A percentile compares a stretch with the other conserved stretches of the same genome.
Evolutionary conservation across 2,888 invertebrate species (phyloP).

Genomic region (Ethmia dodecea): DNA sequence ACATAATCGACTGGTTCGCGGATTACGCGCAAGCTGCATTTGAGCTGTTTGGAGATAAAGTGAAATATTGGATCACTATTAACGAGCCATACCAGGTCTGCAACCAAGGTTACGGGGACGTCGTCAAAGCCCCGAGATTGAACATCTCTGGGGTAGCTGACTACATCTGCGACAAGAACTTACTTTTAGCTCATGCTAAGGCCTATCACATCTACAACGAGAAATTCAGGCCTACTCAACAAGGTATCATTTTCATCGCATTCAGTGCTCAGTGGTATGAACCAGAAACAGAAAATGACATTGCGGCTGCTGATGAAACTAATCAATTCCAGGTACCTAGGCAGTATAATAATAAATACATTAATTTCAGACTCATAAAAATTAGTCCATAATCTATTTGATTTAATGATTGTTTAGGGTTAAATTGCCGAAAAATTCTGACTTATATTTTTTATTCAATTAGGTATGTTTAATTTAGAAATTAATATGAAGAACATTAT

Average conservation of each 20-base stretch:
- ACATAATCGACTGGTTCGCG: constrained; percentile 58
- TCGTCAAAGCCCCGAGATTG: constrained; percentile 34
- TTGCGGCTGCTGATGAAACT: constrained; percentile 25
- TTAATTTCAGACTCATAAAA: no score
- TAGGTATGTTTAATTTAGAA: no score
- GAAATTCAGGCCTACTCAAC: constrained; percentile 32
- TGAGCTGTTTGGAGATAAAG: constrained; percentile 59
- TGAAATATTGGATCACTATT: constrained; percentile 73
- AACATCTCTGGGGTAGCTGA: constrained; percentile 51
- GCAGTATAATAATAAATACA: no score
- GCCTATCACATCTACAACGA: constrained; percentile 51
- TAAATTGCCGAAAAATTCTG: no score
- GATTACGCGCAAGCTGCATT: constrained; percentile 61
- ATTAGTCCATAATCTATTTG: no score
- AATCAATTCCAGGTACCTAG: constrained; percentile 60
- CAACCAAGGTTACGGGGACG: constrained; percentile 53
- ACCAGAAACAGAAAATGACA: constrained; percentile 40
- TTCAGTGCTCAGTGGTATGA: constrained; percentile 28
- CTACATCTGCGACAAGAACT: constrained; percentile 57
- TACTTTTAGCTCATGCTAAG: constrained; percentile 72
- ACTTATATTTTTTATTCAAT: no score
- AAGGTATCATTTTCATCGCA: constrained; percentile 28
- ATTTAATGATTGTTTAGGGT: no score
- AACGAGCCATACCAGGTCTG: constrained; percentile 69
- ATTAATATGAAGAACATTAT: no score